A percentile compares a stretch with the other conserved stretches of the same genome.
These are phyloP conservation scores for Eupithecia insigniata DNA, from an alignment of 2,888 invertebrate genomes.

Conservation along the genomic window DNA sequence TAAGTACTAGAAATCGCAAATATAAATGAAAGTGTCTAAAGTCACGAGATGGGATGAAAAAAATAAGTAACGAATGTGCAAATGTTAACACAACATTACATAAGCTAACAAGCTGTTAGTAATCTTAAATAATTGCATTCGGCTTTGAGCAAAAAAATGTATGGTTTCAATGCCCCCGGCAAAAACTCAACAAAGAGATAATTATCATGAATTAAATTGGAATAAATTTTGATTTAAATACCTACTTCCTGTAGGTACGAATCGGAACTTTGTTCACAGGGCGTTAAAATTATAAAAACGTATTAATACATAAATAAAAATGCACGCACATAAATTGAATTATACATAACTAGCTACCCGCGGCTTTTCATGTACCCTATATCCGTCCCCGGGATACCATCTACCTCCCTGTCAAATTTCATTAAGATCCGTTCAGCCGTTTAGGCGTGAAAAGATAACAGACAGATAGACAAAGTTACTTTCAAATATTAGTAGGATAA, in stretches of 20 bases:
- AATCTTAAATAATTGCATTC: slow-evolving; percentile 27
- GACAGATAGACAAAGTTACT: too few species aligned
- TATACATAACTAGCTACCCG: too few species aligned
- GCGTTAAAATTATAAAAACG: neutral
- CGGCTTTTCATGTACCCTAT: too few species aligned
- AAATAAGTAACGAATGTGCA: slow-evolving; percentile 38
- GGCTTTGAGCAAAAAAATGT: slow-evolving; percentile 15
- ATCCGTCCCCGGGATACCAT: too few species aligned
- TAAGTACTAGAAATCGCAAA: neutral
- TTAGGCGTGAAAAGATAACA: too few species aligned
- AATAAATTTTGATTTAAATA: neutral
- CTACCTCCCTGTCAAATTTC: too few species aligned
- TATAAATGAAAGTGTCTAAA: slow-evolving; percentile 19
- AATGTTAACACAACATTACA: slow-evolving; percentile 35
- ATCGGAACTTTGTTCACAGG: neutral
- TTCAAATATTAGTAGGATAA: too few species aligned
- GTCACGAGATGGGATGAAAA: slow-evolving; percentile 32
- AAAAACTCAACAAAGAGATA: slow-evolving; percentile 3
- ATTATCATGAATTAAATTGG: neutral
- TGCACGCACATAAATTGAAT: neutral
- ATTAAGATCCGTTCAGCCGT: too few species aligned
- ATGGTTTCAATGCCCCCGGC: slow-evolving; percentile 12
- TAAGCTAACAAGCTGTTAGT: slow-evolving; percentile 34
- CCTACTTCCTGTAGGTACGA: neutral
- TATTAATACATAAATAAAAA: neutral